Evolutionary conservation across 2,113 vertebrate genomes (phyloP).

Genomic region (Perca fluviatilis): DNA sequence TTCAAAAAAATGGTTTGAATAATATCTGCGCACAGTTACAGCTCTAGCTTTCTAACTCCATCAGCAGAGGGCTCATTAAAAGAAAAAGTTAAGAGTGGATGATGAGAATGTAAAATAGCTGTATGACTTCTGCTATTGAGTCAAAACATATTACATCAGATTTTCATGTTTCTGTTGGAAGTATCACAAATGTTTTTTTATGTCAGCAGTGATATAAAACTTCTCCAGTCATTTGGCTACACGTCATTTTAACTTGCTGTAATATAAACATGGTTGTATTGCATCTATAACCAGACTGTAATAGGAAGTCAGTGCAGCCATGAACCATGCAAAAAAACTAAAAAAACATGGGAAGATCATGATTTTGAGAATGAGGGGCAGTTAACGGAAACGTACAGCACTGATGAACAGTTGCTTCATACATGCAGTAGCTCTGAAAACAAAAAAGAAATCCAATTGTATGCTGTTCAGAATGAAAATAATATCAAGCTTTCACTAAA

Average conservation of each 20-base stretch:
- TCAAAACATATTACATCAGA: not conserved
- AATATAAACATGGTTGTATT: not conserved
- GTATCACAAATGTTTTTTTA: not conserved
- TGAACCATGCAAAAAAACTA: conserved; percentile 18
- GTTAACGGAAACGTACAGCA: not conserved
- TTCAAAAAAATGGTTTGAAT: conserved; percentile 2
- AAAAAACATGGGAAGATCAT: conserved; percentile 14
- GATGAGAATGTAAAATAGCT: not conserved
- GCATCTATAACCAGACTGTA: not conserved
- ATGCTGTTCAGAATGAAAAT: not conserved
- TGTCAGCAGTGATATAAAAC: not conserved
- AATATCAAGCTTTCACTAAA: not conserved
- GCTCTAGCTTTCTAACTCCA: not conserved
- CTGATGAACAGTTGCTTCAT: conserved; percentile 18
- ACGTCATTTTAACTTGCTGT: not conserved
- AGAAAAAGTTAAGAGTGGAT: not conserved
- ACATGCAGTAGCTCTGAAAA: conserved; percentile 23
- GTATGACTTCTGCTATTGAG: conserved; percentile 5
- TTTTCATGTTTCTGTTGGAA: not conserved
- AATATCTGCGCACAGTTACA: not conserved
- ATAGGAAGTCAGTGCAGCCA: conserved; percentile 33
- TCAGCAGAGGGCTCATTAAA: not conserved
- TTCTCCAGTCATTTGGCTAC: not conserved
- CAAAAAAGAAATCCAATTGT: not conserved
- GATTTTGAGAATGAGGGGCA: conserved; percentile 6